phyloP scores from a whole-genome alignment of 2,113 vertebrate genomes.

The Brienomyrus brachyistius region DNA sequence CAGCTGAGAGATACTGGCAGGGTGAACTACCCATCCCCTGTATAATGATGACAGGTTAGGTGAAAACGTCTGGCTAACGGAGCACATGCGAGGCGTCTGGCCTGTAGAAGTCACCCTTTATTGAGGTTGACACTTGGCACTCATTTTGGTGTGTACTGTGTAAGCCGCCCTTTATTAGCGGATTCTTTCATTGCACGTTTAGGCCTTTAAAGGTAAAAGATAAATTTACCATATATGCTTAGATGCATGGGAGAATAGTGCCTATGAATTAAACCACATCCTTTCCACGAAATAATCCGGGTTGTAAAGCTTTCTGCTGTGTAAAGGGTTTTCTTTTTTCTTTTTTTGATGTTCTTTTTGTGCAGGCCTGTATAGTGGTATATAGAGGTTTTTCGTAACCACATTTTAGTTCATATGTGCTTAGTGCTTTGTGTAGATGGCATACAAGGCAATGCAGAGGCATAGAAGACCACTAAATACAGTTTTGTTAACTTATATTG shows the following conservation, averaged over 20 bases:
- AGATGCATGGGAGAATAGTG: not conserved
- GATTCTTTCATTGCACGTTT: not conserved
- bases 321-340: not conserved
- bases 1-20: not conserved
- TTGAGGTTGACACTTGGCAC: not conserved
- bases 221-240: not conserved
- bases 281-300: not conserved
- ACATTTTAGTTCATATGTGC: not conserved
- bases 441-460: no score
- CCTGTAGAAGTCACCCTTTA: not conserved
- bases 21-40: not conserved
- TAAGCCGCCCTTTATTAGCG: not conserved
- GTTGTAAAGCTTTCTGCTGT: not conserved
- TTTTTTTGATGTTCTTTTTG: not conserved
- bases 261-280: slow-evolving; percentile 9
- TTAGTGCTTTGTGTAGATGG: not conserved
- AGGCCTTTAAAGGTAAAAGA: not conserved
- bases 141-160: not conserved
- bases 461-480: not conserved
- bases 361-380: not conserved
- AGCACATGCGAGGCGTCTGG: no score
- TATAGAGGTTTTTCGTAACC: not conserved
- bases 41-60: not conserved
- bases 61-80: not conserved
- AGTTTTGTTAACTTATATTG: not conserved